Base-by-base conservation (phyloP, 1,140 invertebrate species). In the Drosophila melanica region DNA sequence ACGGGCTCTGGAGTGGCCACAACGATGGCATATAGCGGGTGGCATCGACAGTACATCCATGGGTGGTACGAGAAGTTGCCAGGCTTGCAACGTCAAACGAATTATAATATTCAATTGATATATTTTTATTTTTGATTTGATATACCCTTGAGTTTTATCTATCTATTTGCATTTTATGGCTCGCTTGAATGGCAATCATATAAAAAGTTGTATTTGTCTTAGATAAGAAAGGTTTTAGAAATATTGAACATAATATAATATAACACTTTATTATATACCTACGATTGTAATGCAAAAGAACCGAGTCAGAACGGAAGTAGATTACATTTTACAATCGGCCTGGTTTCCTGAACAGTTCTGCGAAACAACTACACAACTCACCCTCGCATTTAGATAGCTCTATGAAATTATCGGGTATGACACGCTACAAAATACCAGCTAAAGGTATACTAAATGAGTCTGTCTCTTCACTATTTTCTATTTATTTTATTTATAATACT, bases 11-110 rank as follows among this genome's bases (percentile, higher is more conserved):
- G 59, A 77, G 63, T 80, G 72, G 44, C 41, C 20, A 54, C 78
- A 78, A 63, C 37, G 67, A 70, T 35, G 42, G 50, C 50, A 39
- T 30, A 42, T 81, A 51, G 75, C 66, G 70, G 81, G 75, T 87
- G 82, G 70, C 37, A 30, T 48, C 60, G 53, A 8, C 58, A 62
- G 64, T 23, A 18, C 18, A 23, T 37, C 7, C 47, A 23, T n/a
- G 77, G 75, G 64, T 12, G 14, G 75, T 16, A 57, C 44, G 7
- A 48, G 9, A 35, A 76, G 78, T 86, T 77, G 5, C 23, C 20
- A 7, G 11, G 7, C n/a, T 1, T 8, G 23, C 8, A 48, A 23
- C 5, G 2, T 8, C 37, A 39, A 39, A 12, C 4, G 18, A 37
- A 39, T 16, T 1, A 1, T 0, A 5, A 3, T 35, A 16, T 45